A percentile compares a stretch with the other conserved stretches of the same genome.
Conservation (phyloP, 37 sponge, comb jelly and placozoan genomes). For the Halisarca cf. caerulea region DNA sequence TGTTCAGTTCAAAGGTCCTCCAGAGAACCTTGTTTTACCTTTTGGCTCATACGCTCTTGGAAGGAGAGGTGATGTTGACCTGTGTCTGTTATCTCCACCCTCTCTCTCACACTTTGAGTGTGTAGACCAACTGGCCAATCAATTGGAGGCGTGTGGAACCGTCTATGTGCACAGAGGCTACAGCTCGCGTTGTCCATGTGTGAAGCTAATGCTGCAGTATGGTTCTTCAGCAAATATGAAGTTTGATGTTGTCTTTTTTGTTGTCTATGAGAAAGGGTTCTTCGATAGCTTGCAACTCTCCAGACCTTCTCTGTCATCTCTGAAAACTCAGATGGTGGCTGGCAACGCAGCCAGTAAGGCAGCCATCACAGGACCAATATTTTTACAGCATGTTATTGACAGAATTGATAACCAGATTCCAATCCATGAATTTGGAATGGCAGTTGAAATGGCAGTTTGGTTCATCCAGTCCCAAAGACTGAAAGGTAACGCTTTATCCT, state of each 20-base stretch:
- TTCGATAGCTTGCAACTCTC: background rate
- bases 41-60: constrained; percentile 82
- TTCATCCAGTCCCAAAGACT: constrained; percentile 50
- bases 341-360: constrained; percentile 57
- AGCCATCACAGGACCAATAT: constrained; percentile 73
- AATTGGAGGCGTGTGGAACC: constrained; percentile 60
- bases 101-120: constrained; percentile 46
- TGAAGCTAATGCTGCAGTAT: constrained; percentile 63
- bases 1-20: constrained; percentile 53
- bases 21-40: constrained; percentile 40
- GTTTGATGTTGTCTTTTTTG: constrained; percentile 75
- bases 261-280: constrained; percentile 11
- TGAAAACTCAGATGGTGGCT: constrained; percentile 22
- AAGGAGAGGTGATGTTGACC: constrained; percentile 71
- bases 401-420: constrained; percentile 14
- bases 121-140: constrained; percentile 40
- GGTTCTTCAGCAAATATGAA: constrained; percentile 39
- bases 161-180: constrained; percentile 57
- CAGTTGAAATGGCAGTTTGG: constrained; percentile 64
- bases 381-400: constrained; percentile 42
- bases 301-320: background rate
- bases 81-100: constrained; percentile 72
- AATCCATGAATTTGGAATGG: constrained; percentile 39
- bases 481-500: constrained; percentile 87
- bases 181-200: constrained; percentile 77